These are phyloP conservation scores for Salpingus planirostris DNA, from an alignment of 2,888 invertebrate species.

Conservation along the genomic window DNA sequence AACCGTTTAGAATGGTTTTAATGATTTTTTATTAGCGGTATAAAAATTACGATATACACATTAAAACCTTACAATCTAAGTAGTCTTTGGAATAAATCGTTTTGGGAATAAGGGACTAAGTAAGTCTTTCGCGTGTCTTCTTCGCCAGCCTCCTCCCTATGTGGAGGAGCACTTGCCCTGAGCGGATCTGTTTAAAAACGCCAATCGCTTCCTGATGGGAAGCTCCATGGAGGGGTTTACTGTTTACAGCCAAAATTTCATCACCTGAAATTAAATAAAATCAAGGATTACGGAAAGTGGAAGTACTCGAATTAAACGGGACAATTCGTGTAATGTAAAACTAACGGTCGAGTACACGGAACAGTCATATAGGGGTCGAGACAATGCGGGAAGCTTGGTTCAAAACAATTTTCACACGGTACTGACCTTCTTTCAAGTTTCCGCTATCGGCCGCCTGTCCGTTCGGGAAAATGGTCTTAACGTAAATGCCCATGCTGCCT, in stretches of 20 bases:
- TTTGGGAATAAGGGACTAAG: conserved; percentile 22
- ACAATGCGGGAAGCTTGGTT: no score
- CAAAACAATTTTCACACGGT: no score
- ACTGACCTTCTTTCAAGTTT: conserved; percentile 68
- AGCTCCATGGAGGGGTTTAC: conserved; percentile 65
- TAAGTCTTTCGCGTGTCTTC: conserved; percentile 32
- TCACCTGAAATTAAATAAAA: conserved; percentile 59
- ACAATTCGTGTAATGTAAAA: no score
- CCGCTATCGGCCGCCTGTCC: conserved; percentile 82
- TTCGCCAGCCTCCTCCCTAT: conserved; percentile 50
- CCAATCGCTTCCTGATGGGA: conserved; percentile 72
- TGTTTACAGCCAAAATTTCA: conserved; percentile 72
- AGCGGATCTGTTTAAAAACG: conserved; percentile 69
- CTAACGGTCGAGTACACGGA: no score
- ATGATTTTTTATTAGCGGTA: conserved; percentile 7
- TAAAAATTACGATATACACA: conserved; percentile 12
- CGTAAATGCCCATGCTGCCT: conserved; percentile 82
- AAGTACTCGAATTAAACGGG: no score
- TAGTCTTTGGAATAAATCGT: conserved; percentile 29
- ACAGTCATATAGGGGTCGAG: no score
- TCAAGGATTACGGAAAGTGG: no score
- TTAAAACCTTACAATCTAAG: no score
- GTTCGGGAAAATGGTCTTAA: conserved; percentile 77
- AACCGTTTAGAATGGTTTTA: conserved; percentile 2
- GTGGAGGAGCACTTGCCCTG: conserved; percentile 65